Evolutionary conservation across 53 echinoderm and acorn worm species (phyloP).

Genomic region (Antedon mediterranea): DNA sequence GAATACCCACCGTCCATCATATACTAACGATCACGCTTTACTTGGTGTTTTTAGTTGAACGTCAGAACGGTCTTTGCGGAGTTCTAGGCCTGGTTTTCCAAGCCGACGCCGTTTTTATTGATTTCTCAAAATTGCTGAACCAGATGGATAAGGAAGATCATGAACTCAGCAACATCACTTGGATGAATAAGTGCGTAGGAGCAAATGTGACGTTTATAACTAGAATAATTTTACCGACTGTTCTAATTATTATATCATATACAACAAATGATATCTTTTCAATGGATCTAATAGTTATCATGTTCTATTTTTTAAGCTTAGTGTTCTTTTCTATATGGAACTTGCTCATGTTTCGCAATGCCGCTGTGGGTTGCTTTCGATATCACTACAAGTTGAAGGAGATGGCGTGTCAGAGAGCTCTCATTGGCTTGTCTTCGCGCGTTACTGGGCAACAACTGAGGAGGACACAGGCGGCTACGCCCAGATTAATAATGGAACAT

Average conservation of each 20-base stretch:
- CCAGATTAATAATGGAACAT: conserved; percentile 15
- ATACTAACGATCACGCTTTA: conserved; percentile 43
- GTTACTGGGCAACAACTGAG: not conserved
- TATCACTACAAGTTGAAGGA: not conserved
- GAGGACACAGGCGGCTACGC: not conserved
- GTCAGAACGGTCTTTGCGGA: conserved; percentile 51
- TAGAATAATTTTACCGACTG: conserved; percentile 31
- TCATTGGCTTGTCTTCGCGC: conserved; percentile 14
- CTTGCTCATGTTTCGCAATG: conserved; percentile 31
- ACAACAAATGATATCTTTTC: conserved; percentile 24
- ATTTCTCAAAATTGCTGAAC: conserved; percentile 29
- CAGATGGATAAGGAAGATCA: conserved; percentile 21
- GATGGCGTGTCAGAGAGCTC: conserved; percentile 5
- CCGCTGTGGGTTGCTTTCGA: not conserved
- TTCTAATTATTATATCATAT: conserved; percentile 20
- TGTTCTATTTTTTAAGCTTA: conserved; percentile 47
- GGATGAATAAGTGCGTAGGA: conserved; percentile 17
- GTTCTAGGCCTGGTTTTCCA: conserved; percentile 41
- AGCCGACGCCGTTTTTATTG: conserved; percentile 34
- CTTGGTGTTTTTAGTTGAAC: conserved; percentile 41
- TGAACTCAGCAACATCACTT: not conserved
- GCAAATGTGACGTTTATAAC: conserved; percentile 15
- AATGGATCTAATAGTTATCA: conserved; percentile 55
- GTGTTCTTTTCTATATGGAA: conserved; percentile 66
- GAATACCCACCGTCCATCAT: conserved; percentile 52